Evolutionary conservation across 2,888 invertebrate genomes (phyloP), one percentile per base, ranked within the genome.

Genomic region (Clitarchus hookeri): DNA sequence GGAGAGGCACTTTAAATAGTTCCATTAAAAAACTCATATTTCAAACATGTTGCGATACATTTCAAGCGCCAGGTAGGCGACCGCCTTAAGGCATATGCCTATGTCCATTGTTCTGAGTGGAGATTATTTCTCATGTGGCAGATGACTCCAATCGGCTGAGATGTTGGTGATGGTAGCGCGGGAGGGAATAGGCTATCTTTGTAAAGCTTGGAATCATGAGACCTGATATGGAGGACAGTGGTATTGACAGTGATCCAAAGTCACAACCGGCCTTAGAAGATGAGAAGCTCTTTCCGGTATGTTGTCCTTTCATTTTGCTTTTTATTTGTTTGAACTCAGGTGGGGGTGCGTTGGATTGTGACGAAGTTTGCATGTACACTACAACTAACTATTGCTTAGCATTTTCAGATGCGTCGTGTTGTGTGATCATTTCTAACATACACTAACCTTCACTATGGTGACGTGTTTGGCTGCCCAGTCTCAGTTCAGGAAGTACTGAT

Each of bases 231-330:
- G 93, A 93, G 90, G 93, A 93, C 89, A 93, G 93, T 90, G 93
- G 93, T 36, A 93, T 93, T 88, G 92, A 93, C 89, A 92, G 92
- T 88, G 93, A 93, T 89, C 92, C 90, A 89, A 93, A 91, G 89
- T 90, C 89, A 87, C 88, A 88, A n/a, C 88, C 88, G 65, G 87
- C 89, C 86, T 90, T 90, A 65, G 91, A 91, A 88, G 91, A 91
- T 87, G 92, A 91, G 84, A 90, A 90, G 86, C 88, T 90, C 86
- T 91, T 91, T 88, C 88, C 90, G 90, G 91, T 91, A 87, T 86
- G 48, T 48, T 26, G 65, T 65, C 8, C n/a, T 65, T 65, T 65
- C 13, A 65, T 65, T n/a, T 65, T 65, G 65, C n/a, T 0, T 16
- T 48, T 48, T 0, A 48, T 8, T 48, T 48, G 11, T 48, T 48